phyloP scores from a whole-genome alignment of 2,888 invertebrate species.

The Xestia ashworthii region DNA sequence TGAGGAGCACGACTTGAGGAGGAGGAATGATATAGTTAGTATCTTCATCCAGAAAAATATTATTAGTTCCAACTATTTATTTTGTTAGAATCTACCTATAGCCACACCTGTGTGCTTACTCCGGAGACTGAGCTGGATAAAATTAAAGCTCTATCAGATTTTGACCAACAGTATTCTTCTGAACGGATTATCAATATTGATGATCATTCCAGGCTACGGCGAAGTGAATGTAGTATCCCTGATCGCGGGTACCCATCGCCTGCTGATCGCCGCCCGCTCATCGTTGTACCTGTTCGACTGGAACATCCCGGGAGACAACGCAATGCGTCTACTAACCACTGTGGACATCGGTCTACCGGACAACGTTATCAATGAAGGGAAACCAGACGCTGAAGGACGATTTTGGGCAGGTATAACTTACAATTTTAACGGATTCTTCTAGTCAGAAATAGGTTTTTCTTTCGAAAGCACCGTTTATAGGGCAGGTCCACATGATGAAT shows the following conservation, averaged over 20 bases:
- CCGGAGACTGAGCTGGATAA: too few species aligned
- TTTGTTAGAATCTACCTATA: background rate
- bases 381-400: conserved; percentile 91
- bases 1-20: too few species aligned
- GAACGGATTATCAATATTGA: background rate
- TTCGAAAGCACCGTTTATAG: background rate
- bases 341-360: conserved; percentile 81
- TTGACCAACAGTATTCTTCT: background rate
- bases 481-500: background rate
- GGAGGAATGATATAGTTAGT: too few species aligned
- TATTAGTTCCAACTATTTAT: background rate
- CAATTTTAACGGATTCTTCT: background rate
- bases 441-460: background rate
- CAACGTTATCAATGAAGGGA: conserved; percentile 92
- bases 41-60: background rate
- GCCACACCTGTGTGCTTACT: background rate
- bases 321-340: conserved; percentile 77
- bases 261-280: conserved; percentile 85
- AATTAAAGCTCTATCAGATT: background rate
- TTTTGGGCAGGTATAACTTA: conserved; percentile 90
- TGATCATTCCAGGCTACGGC: conserved; percentile 81
- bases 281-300: conserved; percentile 87
- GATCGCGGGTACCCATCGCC: conserved; percentile 79
- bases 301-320: conserved; percentile 81
- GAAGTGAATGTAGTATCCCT: conserved; percentile 88